A percentile compares a stretch with the other conserved stretches of the same genome.
Conservation (phyloP, 2,797 vertebrate genomes). For the Malurus leucopterus region DNA sequence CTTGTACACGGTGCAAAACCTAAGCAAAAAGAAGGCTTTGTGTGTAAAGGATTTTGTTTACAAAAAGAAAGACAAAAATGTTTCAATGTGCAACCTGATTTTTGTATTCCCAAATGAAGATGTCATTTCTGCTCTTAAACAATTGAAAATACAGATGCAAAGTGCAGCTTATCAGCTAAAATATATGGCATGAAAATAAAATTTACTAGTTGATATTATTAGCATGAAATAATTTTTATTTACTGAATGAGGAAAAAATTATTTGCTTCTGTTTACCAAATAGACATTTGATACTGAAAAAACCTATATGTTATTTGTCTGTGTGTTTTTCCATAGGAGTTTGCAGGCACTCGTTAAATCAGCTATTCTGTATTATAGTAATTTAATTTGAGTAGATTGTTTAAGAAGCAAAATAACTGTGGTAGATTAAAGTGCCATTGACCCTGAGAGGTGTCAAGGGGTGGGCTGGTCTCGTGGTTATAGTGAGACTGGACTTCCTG, state of each 20-base stretch:
- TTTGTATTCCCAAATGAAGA: slow-evolving; percentile 40
- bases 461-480: neutral
- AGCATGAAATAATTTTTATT: slow-evolving; percentile 43
- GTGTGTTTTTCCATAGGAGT: slow-evolving; percentile 15
- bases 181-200: slow-evolving; percentile 48
- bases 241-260: slow-evolving; percentile 5
- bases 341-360: slow-evolving; percentile 35
- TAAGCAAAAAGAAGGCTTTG: slow-evolving; percentile 5
- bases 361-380: slow-evolving; percentile 26
- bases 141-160: slow-evolving; percentile 59
- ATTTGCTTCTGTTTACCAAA: slow-evolving; percentile 38
- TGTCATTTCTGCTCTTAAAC: slow-evolving; percentile 44
- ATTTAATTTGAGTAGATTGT: slow-evolving; percentile 54
- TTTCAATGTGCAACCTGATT: slow-evolving; percentile 23
- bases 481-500: neutral
- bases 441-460: slow-evolving; percentile 23
- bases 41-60: slow-evolving; percentile 14
- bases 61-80: neutral
- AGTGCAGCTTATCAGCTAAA: slow-evolving; percentile 59
- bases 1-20: neutral
- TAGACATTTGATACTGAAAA: slow-evolving; percentile 20
- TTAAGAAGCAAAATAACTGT: slow-evolving; percentile 50
- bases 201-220: slow-evolving; percentile 43
- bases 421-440: slow-evolving; percentile 42
- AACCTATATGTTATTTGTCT: slow-evolving; percentile 3